Evolutionary conservation across 2,797 vertebrate genomes (phyloP).

Genomic region (Ptychadena robeensis): DNA sequence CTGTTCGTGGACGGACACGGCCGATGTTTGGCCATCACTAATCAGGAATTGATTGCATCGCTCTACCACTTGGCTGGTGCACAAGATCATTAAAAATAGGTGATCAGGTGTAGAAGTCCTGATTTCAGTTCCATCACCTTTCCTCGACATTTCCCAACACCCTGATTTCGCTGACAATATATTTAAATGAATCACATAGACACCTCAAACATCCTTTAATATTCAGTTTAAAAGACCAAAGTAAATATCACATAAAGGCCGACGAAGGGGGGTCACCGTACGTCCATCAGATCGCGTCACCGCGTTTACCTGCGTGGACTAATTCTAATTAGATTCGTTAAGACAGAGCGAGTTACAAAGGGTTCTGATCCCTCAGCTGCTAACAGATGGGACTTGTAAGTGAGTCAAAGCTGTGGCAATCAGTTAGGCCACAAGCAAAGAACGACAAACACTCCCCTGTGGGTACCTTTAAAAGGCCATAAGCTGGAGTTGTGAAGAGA

Average conservation of each 20-base stretch:
- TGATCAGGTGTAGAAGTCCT: not conserved
- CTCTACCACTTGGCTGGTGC: not conserved
- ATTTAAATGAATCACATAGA: not conserved
- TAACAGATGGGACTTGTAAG: constrained; percentile 96
- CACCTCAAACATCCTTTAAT: not conserved
- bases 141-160: not conserved
- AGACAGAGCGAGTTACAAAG: constrained; percentile 80
- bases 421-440: constrained; percentile 83
- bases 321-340: constrained; percentile 68
- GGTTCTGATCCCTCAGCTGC: constrained; percentile 89
- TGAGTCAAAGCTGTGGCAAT: constrained; percentile 85
- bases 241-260: constrained; percentile 1
- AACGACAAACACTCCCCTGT: constrained; percentile 90
- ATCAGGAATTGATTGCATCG: not conserved
- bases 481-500: constrained; percentile 96
- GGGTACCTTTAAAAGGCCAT: constrained; percentile 96
- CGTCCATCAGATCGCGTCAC: not conserved
- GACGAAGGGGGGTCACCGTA: not conserved
- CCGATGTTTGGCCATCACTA: not conserved
- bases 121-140: not conserved
- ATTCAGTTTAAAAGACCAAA: not conserved
- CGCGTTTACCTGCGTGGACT: constrained; percentile 28
- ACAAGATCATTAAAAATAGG: not conserved
- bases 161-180: not conserved
- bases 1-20: no score